Evolutionary conservation across 64 coral and sea anemone species (phyloP), one percentile per base, ranked within the genome.

Genomic region (Porites australiensis): DNA sequence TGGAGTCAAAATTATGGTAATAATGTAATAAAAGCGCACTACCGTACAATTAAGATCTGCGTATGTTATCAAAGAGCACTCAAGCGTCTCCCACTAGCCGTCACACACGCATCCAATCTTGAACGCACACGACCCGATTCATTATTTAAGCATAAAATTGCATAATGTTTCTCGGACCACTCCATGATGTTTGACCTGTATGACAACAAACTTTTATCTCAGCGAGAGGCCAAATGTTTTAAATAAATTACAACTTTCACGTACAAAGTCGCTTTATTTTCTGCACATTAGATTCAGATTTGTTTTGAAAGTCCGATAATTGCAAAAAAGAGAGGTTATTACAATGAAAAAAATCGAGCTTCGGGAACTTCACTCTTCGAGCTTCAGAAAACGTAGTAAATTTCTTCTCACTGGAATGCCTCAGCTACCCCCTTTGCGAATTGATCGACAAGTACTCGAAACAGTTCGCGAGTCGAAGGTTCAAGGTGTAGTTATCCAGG

Each of bases 1-100:
- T 64, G 79, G 27, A 50, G 79, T 82, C 27, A 82, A 72, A 71
- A 72, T 87, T 15, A 87, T 87, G 85, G 66, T 87, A n/a, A n/a
- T n/a, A n/a, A 37, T 70, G 82, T 57, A 14, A 15, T 19, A 13
- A 5, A 60, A n/a, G 9, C 9, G 52, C 9, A 54, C 9, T 54
- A 5, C 52, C 4, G 52, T 54, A 4, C 9, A 54, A 54, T 54
- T 9, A 54, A 54, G 9, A n/a, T n/a, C n/a, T n/a, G n/a, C n/a
- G n/a, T n/a, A n/a, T n/a, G n/a, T n/a, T n/a, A n/a, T n/a, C n/a
- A n/a, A n/a, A n/a, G n/a, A n/a, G n/a, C n/a, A n/a, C n/a, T n/a
- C n/a, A n/a, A n/a, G n/a, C n/a, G n/a, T n/a, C n/a, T n/a, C n/a
- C n/a, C n/a, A n/a, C n/a, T n/a, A n/a, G n/a, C n/a, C n/a, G n/a